These are phyloP conservation scores for Penaeus indicus DNA, from an alignment of 1,140 invertebrate genomes.

Conservation along the genomic window DNA sequence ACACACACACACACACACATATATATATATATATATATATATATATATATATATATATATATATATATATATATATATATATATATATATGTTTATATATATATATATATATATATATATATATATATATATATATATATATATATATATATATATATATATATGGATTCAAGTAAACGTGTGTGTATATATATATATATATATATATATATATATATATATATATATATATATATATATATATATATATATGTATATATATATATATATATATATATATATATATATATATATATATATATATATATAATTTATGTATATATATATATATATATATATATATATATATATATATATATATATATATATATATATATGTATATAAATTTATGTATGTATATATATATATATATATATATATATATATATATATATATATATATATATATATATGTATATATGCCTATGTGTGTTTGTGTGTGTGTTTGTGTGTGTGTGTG, in stretches of 20 bases:
- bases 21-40: neutral
- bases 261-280: conserved; percentile 20
- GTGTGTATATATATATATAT: conserved; percentile 4
- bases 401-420: conserved; percentile 18
- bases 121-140: neutral
- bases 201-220: conserved; percentile 15
- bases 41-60: conserved; percentile 5
- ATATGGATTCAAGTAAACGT: neutral
- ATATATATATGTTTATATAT: conserved; percentile 12
- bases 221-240: conserved; percentile 20
- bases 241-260: neutral
- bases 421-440: neutral
- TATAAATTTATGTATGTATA: neutral
- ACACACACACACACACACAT: neutral
- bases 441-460: conserved; percentile 9
- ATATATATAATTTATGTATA: neutral
- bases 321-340: neutral
- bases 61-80: conserved; percentile 19
- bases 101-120: conserved; percentile 4
- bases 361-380: neutral
- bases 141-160: neutral
- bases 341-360: neutral
- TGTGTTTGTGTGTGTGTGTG: neutral
- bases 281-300: neutral
- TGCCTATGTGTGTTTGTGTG: neutral